Evolutionary conservation across 2,797 vertebrate species (phyloP), one percentile per base, ranked within the genome.

Genomic region (Borostomias antarcticus): DNA sequence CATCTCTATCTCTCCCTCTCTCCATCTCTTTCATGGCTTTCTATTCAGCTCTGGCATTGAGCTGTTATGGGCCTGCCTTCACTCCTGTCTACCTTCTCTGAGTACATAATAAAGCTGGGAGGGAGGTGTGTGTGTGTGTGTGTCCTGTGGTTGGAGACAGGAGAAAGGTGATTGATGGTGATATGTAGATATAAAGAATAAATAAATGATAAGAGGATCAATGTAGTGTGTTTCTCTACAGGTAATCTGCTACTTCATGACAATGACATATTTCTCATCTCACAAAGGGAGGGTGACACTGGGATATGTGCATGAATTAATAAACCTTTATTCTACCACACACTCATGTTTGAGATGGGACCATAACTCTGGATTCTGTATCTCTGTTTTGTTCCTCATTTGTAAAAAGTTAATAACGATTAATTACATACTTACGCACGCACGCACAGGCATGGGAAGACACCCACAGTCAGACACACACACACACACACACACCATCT

Each of bases 241-340:
- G 68, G 74, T 69, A 82, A 15, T 28, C 25, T 67, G 78, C 75
- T 68, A 70, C 79, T 78, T 68, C 69, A 73, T 72, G 62, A 71
- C 69, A 43, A 59, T 76, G 81, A 81, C 82, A 73, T 80, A 87
- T 89, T 82, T 88, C 84, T 90, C 82, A 86, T 72, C 76, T 80
- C 66, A 37, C 37, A 69, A 74, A 68, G 66, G 74, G 52, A 76
- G 80, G 89, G 74, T 84, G 84, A 84, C 85, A 84, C 76, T 60
- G 56, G 72, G 73, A 81, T 76, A 69, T 70, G 80, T 80, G 71
- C 77, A 87, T 88, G 84, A 88, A 89, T 89, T 88, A 86, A 86
- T 88, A 85, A 88, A 70, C 75, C 68, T 67, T 75, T 62, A 71
- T 79, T 76, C 65, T 79, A 82, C 73, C 84, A 81, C 83, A 87